Evolutionary conservation across 2,888 invertebrate species (phyloP), one percentile per base, ranked within the genome.

Genomic region (Dryobota labecula): DNA sequence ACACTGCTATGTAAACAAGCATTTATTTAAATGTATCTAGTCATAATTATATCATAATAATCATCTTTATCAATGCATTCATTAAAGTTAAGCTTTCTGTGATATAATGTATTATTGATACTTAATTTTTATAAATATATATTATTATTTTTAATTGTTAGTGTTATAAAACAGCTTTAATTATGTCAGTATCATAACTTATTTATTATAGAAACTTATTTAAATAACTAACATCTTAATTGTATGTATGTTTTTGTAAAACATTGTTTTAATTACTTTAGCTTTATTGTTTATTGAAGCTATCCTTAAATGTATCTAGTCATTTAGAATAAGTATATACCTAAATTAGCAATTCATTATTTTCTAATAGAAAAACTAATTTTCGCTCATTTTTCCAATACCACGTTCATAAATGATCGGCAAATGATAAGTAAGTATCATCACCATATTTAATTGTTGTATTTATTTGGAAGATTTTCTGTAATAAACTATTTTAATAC

Each of bases 11-110:
- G 9, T 9, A 2, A 54, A 20, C 18, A 63, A 51, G 36, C 36
- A 63, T 63, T 63, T 63, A 27, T 27, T 36, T 13, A 54, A 54
- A 27, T 38, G 36, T 53, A 27, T 5, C 53, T 53, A 38, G 62
- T 63, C 18, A 30, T 60, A 13, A 2, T 24, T 24, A 1, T 49
- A 49, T 8, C 4, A 13, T 51, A 15, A 9, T 43, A 45, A 15
- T 24, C 15, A 20, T n/a, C 7, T 2, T 2, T 30, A 41, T 2
- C 18, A 30, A n/a, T 61, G n/a, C 30, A 60, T 18, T 18, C 2
- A 24, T 13, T n/a, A 13, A 13, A 15, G 24, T n/a, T 9, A n/a
- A 1, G 7, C 4, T n/a, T 11, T 20, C 27, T 66, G 36, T 66
- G 36, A 45, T 65, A n/a, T 30, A 11, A 30, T 30, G 15, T 65